Evolutionary conservation across 1,140 invertebrate species (phyloP).

Genomic region (Stegodyphus dumicola): DNA sequence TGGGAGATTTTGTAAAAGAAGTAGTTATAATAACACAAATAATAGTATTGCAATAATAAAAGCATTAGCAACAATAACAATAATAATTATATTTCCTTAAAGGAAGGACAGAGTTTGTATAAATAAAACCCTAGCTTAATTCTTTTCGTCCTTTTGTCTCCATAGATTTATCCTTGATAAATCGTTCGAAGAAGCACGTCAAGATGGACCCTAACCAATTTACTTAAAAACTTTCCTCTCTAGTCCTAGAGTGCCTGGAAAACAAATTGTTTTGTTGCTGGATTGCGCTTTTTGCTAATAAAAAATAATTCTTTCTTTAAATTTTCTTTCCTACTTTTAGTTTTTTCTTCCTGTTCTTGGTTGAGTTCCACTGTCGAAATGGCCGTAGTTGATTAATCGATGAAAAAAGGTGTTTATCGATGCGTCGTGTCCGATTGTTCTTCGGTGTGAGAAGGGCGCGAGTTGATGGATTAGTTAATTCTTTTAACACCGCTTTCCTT

Average conservation of each 20-base stretch:
- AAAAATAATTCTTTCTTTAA: slow-evolving; percentile 54
- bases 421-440: slow-evolving; percentile 51
- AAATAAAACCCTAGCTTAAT: too few species aligned
- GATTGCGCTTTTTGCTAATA: slow-evolving; percentile 49
- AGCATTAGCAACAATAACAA: too few species aligned
- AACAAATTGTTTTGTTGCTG: slow-evolving; percentile 60
- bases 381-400: slow-evolving; percentile 48
- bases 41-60: too few species aligned
- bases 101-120: background rate
- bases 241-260: slow-evolving; percentile 12
- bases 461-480: slow-evolving; percentile 60
- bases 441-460: background rate
- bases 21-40: too few species aligned
- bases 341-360: background rate
- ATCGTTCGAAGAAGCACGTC: slow-evolving; percentile 1
- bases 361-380: slow-evolving; percentile 34
- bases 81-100: background rate
- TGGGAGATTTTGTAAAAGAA: too few species aligned
- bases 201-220: slow-evolving; percentile 56
- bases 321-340: slow-evolving; percentile 4
- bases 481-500: slow-evolving; percentile 45
- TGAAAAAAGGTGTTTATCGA: slow-evolving; percentile 60
- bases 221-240: slow-evolving; percentile 57
- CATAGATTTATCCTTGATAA: slow-evolving; percentile 9
- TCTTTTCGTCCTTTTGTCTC: too few species aligned